Evolutionary conservation across 2,113 vertebrate species (phyloP).

Genomic region (Neotragus pygmaeus): DNA sequence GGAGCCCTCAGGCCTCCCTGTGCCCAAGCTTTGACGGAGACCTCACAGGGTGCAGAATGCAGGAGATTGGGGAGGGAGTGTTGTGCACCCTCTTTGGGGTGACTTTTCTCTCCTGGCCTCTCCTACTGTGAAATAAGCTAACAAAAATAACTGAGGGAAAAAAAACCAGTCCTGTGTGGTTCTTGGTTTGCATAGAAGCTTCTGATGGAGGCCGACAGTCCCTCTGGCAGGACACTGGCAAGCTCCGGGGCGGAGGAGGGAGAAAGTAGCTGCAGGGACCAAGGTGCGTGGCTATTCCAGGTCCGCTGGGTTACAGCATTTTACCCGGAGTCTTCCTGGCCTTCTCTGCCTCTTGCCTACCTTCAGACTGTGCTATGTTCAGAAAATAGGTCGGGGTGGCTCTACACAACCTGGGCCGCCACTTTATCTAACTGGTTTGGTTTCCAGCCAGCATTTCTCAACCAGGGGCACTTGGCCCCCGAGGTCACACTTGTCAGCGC

Average conservation of each 20-base stretch:
- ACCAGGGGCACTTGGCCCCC: not conserved
- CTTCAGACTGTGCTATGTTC: not conserved
- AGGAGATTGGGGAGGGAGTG: not conserved
- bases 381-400: not conserved
- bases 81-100: not conserved
- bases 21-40: not conserved
- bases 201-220: not conserved
- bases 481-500: not conserved
- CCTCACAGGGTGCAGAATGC: not conserved
- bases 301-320: rapidly evolving
- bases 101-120: not conserved
- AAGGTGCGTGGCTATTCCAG: not conserved
- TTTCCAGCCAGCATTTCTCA: not conserved
- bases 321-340: not conserved
- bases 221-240: not conserved
- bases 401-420: not conserved
- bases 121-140: conserved; percentile 25
- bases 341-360: not conserved
- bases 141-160: not conserved
- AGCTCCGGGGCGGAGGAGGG: not conserved
- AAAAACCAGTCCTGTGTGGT: not conserved
- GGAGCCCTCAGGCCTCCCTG: too few species aligned
- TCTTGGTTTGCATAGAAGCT: not conserved
- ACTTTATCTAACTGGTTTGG: not conserved
- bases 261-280: not conserved